Evolutionary conservation across 2,888 invertebrate genomes (phyloP), one percentile per base, ranked within the genome.

Genomic region (Catocala nupta): DNA sequence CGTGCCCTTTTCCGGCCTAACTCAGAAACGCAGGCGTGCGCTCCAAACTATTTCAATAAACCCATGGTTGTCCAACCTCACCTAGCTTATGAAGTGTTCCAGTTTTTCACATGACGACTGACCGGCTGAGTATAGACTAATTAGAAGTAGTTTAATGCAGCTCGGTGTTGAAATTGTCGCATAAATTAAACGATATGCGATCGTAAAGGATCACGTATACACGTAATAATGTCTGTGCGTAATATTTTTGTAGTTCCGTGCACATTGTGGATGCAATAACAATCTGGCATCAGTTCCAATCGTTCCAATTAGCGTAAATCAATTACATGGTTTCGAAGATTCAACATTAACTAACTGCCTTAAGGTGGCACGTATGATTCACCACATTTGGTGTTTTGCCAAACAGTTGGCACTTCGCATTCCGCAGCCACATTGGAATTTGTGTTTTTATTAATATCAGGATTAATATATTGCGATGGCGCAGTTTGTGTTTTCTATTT

Each of bases 321-420:
- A 88, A 86, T 88, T 85, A 79, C 73, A 81, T 75, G 75, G 79
- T 76, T 78, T 72, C 73, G 75, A 76, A 78, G 77, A 79, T 79
- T 63, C 71, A 73, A 66, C 68, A 71, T 73, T 77, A 77, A 82
- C 83, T 82, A 72, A 66, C 73, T 70, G 68, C 66, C 69, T 64
- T 74, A 77, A 63, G 69, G 60, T 68, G 63, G 58, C 78, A 78
- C 75, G 75, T 78, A 80, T 77, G 75, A 74, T 75, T 80, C 81
- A 78, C 76, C 81, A 74, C 63, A 78, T 81, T 86, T 90, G 90
- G 83, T 84, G 63, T 75, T 76, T 74, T 87, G 90, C 92, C 90
- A 90, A 83, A 73, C 70, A 71, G 68, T 77, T 73, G 75, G 62
- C 70, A 68, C 70, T 72, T 70, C 65, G 62, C 67, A 84, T 83